Base-by-base conservation (phyloP, 2,113 vertebrate species). In the Protobothrops mucrosquamatus region DNA sequence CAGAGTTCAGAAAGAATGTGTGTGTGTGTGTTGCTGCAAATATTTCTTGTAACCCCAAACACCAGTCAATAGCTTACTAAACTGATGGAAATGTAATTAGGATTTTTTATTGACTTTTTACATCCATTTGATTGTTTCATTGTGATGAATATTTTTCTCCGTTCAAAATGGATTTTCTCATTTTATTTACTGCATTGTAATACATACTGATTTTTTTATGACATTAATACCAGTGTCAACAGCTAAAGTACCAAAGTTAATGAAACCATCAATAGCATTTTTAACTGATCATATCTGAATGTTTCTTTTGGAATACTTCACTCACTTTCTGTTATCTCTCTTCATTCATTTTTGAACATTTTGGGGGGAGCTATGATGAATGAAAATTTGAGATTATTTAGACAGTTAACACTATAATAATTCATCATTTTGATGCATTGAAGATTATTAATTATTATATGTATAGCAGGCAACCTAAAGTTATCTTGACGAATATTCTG, bases 401-500 rank as follows among this genome's bases (percentile, higher is more conserved):
- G 22, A 34, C 9, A 93, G 22, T 90, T 94, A 34, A 34, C 74
- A 69, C 57, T 89, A 92, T 1, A 0, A 61, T 10, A 90, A 85
- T 94, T 95, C 96, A 94, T 89, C 7, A 12, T 93, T 96, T 96
- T 52, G 95, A 56, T 92, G 90, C 89, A 94, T 95, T 96, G 94
- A 93, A 96, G 95, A 96, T 56, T 81, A 94, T 88, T 96, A 95
- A 96, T 97, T 97, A 88, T 97, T 98, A 94, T 97, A 91, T 97
- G 81, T 96, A 74, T 95, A 96, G 96, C 97, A 97, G 97, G 97
- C 96, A 97, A 97, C 97, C 97, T 95, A 97, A 93, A 97, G 94
- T 98, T 97, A 95, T 96, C 94, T 97, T 98, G 97, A 97, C 94
- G 96, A 97, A 98, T 97, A 95, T 97, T 91, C 95, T 97, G 94